Base-by-base conservation (phyloP, 2,888 invertebrate genomes). In the Dynastes maya region DNA sequence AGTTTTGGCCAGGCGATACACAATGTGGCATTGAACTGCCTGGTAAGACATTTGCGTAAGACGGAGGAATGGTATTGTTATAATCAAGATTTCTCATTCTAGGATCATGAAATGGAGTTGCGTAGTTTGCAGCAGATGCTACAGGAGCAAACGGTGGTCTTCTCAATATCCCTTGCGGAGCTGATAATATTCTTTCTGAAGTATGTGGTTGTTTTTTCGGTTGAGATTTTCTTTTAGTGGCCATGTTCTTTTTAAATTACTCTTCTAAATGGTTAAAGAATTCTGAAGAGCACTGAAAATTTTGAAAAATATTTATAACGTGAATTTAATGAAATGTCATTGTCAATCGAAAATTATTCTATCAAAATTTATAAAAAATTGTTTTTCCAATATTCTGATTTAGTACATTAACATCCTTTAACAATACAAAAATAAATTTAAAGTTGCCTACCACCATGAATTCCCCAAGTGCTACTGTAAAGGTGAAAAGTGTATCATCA, bases 401-500 rank as follows among this genome's bases (percentile, higher is more conserved):
- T 32, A 32, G 32, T 5, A 32, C 32, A 32, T 32, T 32, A 32
- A 32, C 32, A 32, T 55, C 1, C 11, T 45, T 45, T 9, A 11
- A 9, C 8, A 45, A 45, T 5, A 22, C 1, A 1, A 4, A n/a
- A n/a, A n/a, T 1, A 55, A 55, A 55, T 55, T 55, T 55, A 27
- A 6, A 22, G 55, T 32, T 32, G 3, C 32, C 32, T 5, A 45
- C 9, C 55, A 55, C 22, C 16, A 61, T 40, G 29, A 58, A 32
- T 27, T 32, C 61, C 2, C 5, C 32, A 32, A 29, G 11, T 29
- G 5, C 32, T 32, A 63, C 63, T 5, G 27, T 61, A 67, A 78
- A 78, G 75, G 49, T 78, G 40, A 75, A 75, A 78, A 68, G 65
- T 78, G 75, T 78, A 53, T 67, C 67, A 11, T 75, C 78, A 11